Conservation (phyloP, 2,797 vertebrate genomes). For the Bufotes viridis region DNA sequence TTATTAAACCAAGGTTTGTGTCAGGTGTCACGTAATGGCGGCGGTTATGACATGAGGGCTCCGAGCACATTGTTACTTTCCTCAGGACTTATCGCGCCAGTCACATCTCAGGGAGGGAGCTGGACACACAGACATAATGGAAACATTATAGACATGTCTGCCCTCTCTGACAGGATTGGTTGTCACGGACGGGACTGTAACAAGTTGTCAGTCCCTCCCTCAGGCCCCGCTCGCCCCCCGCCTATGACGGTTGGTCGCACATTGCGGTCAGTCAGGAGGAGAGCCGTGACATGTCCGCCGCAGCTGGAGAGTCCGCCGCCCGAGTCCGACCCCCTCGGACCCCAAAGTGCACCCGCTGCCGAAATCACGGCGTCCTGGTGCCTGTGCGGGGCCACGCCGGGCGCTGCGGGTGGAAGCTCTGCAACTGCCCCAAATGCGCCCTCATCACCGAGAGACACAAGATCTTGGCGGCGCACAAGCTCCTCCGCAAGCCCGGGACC, state of each 20-base stretch:
- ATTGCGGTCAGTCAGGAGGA: background rate
- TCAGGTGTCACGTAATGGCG: background rate
- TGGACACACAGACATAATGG: no score
- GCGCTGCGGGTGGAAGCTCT: slow-evolving; percentile 70
- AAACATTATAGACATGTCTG: no score
- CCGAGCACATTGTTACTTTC: background rate
- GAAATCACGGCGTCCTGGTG: slow-evolving; percentile 73
- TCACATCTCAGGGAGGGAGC: no score
- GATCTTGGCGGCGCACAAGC: slow-evolving; percentile 77
- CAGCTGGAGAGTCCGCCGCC: no score
- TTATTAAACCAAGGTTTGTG: background rate
- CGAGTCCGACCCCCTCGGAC: slow-evolving; percentile 54
- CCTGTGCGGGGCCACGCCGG: slow-evolving; percentile 72
- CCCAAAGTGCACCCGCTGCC: slow-evolving; percentile 73
- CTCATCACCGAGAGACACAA: slow-evolving; percentile 77
- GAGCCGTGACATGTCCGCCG: background rate
- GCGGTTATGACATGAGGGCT: background rate
- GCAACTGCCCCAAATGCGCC: slow-evolving; percentile 70
- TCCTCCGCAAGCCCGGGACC: slow-evolving; percentile 55
- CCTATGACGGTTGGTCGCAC: background rate
- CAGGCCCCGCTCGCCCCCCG: background rate
- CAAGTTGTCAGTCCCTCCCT: background rate
- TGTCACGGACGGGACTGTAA: background rate
- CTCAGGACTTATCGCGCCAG: background rate
- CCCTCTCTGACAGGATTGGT: no score